These are phyloP conservation scores for Periophthalmodon schlosseri DNA, from an alignment of 2,113 vertebrate species.

Conservation along the genomic window DNA sequence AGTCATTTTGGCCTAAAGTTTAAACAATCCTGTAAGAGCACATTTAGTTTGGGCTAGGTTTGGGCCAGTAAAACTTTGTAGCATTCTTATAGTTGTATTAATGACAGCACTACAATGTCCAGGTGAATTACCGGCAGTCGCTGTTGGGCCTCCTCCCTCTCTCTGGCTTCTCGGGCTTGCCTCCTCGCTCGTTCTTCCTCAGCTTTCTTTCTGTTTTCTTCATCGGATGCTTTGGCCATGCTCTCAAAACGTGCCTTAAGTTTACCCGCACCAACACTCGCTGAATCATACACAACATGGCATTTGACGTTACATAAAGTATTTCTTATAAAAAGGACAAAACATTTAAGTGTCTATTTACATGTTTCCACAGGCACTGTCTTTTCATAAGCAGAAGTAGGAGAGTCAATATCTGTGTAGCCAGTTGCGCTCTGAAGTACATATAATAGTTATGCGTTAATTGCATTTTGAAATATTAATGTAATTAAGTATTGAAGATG, in stretches of 20 bases:
- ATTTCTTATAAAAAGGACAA: neutral
- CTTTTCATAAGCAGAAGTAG: constrained; percentile 84
- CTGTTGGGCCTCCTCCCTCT: constrained; percentile 65
- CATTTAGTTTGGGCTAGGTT: neutral
- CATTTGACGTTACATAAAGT: neutral
- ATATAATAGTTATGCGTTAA: neutral
- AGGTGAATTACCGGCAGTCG: constrained; percentile 58
- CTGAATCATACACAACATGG: constrained; percentile 33
- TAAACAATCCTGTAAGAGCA: too few species aligned
- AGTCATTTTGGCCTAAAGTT: too few species aligned
- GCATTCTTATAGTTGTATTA: neutral
- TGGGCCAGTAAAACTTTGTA: neutral
- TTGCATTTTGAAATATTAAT: neutral
- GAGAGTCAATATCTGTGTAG: constrained; percentile 85
- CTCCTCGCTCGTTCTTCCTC: constrained; percentile 78
- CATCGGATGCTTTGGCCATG: constrained; percentile 82
- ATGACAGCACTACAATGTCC: neutral
- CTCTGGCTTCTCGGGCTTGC: constrained; percentile 75
- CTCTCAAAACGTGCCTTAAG: constrained; percentile 88
- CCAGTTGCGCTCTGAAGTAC: constrained; percentile 80
- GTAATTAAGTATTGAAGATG: neutral
- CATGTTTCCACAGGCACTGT: constrained; percentile 85
- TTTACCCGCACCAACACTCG: constrained; percentile 78
- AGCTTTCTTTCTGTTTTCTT: constrained; percentile 79
- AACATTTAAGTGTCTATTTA: constrained; percentile 62